Percentiles rank a stretch among this genome's conserved stretches.
These are phyloP conservation scores for Megastigmus dorsalis DNA, from an alignment of 2,888 invertebrate genomes.

Conservation along the genomic window DNA sequence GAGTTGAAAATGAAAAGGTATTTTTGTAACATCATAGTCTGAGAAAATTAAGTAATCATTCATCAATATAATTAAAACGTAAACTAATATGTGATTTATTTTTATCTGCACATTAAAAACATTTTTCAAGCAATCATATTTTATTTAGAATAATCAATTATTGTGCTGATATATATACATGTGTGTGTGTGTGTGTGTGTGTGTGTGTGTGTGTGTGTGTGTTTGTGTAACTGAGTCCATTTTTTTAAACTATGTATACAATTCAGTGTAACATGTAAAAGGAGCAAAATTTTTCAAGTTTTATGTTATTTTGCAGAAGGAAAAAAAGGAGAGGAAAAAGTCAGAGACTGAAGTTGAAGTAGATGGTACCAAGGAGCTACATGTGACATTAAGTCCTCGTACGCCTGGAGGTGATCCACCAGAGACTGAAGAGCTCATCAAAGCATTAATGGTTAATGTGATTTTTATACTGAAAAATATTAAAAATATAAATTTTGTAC, in stretches of 20 bases:
- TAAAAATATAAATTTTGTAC: conserved; percentile 57
- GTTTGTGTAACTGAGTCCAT: too few species aligned
- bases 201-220: too few species aligned
- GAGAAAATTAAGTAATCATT: too few species aligned
- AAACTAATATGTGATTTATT: too few species aligned
- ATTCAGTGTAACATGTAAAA: not conserved
- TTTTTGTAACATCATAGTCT: too few species aligned
- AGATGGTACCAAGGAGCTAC: conserved; percentile 85
- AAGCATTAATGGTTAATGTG: conserved; percentile 78
- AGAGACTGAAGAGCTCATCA: conserved; percentile 94
- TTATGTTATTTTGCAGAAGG: conserved; percentile 58
- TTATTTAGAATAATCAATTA: not conserved
- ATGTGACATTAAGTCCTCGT: conserved; percentile 86
- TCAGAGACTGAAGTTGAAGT: conserved; percentile 77
- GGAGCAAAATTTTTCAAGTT: conserved; percentile 54
- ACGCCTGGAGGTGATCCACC: conserved; percentile 90
- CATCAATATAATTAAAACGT: too few species aligned
- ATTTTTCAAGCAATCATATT: too few species aligned
- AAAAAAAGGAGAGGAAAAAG: conserved; percentile 76
- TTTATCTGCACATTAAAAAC: too few species aligned
- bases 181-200: too few species aligned
- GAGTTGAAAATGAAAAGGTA: conserved; percentile 70
- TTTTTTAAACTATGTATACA: conserved; percentile 1
- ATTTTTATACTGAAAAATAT: conserved; percentile 56
- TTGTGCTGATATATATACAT: not conserved